Evolutionary conservation across 2,113 vertebrate species (phyloP).

Genomic region (Pedionomus torquatus): DNA sequence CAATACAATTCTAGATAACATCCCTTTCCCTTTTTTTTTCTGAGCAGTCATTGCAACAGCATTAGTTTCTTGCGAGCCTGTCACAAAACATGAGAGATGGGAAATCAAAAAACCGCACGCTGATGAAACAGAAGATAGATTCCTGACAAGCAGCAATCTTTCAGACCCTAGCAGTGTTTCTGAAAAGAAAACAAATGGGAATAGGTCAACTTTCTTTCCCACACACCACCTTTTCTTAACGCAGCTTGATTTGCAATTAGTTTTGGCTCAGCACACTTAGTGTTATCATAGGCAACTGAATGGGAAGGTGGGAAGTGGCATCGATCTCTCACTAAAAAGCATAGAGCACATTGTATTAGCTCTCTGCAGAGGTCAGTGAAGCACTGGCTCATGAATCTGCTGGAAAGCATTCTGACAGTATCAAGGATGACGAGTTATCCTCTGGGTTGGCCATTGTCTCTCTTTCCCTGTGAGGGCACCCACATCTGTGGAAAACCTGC

Average conservation of each 20-base stretch:
- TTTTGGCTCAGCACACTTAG: background rate
- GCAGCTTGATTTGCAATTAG: background rate
- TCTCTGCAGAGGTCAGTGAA: background rate
- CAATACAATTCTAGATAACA: background rate
- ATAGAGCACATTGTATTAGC: background rate
- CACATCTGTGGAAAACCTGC: background rate
- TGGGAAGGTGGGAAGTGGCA: background rate
- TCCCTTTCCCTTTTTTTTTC: background rate
- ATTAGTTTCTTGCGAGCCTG: background rate
- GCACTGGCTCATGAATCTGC: background rate
- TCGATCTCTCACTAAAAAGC: background rate
- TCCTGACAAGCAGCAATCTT: background rate
- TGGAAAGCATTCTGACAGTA: background rate
- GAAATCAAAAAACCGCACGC: background rate
- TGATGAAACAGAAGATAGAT: constrained; percentile 21
- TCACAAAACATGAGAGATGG: constrained; percentile 11
- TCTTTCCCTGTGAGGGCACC: background rate
- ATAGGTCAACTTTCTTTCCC: background rate
- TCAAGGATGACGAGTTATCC: rapidly evolving
- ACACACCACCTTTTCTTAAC: background rate
- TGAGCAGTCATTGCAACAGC: background rate
- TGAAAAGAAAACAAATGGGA: background rate
- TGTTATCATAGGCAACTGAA: background rate
- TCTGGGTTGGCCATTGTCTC: background rate
- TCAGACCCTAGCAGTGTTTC: background rate